Evolutionary conservation across 1,140 invertebrate genomes (phyloP), one percentile per base, ranked within the genome.

Genomic region (Ptiloglossa arizonensis): DNA sequence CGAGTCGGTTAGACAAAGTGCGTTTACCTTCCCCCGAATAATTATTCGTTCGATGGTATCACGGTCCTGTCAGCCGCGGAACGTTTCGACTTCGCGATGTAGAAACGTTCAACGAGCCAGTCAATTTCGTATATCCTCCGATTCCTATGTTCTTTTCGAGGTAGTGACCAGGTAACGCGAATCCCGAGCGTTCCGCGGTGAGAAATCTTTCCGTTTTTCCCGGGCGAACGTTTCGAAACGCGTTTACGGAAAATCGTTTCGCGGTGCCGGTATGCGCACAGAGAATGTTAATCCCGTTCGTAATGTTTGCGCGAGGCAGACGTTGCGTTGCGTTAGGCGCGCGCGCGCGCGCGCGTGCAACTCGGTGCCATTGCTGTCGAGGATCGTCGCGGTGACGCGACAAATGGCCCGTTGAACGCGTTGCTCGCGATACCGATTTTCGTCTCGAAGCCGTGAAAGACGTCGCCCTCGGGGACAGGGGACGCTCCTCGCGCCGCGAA

Each of bases 211-310:
- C 4, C 27, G 32, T 35, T 48, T 48, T 32, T n/a, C 41, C n/a
- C 1, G 27, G 4, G 15, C 8, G n/a, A 35, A 11, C 22, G 5
- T 6, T 29, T 71, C 74, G 56, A 60, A 76, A 41, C 22, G 35
- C 35, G 29, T 77, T 71, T 71, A 38, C 32, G 57, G 46, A 56
- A 77, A 77, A 63, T 41, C 67, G 24, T 44, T 71, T 46, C 57
- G 32, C 44, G 6, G 66, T 32, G 6, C n/a, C 50, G n/a, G 46
- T 76, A 38, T 76, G 66, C 38, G 35, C 57, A 32, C 2, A 22
- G 52, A 35, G 52, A 57, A 27, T 35, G 73, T 76, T 76, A 70
- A 77, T 54, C 56, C 57, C 13, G 32, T 52, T 62, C 44, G 27
- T 62, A 67, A 67, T 57, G n/a, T 74, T 67, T 54, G 52, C 50